Evolutionary conservation across 2,797 vertebrate species (phyloP), one percentile per base, ranked within the genome.

Genomic region (Sparidentex hasta): DNA sequence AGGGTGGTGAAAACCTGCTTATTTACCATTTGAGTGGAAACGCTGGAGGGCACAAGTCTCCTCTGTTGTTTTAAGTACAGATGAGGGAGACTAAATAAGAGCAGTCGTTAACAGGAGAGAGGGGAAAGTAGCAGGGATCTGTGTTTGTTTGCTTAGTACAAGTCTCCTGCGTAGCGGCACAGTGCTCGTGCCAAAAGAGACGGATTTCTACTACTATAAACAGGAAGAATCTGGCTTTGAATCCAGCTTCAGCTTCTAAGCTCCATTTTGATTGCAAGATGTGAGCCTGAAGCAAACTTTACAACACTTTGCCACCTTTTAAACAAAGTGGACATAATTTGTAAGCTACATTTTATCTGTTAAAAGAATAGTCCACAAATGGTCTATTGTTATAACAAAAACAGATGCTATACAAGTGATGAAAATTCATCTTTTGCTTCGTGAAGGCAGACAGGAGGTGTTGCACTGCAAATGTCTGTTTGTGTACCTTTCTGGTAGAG

Each of bases 401-500:
- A 71, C 56, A 70, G 61, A 71, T 33, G n/a, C 8, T 18, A 20
- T 3, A 11, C 65, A 84, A 75, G 63, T 21, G 20, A 54, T 51
- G 33, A 61, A 76, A 76, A 68, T 56, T 7, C 8, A 23, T 14
- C 9, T 58, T 50, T 70, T 50, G 1, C 20, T 51, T 1, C 25
- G 43, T 72, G 62, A 74, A 71, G 41, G 5, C 18, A 27, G 44
- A 65, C 23, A 51, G 33, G 71, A 61, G 27, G 18, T 18, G 66
- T n/a, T 54, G 63, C 12, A 1, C 16, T 80, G 67, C 71, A 77
- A 66, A 80, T 27, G 50, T 77, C 8, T 64, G 74, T 74, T 57
- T 78, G 65, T 81, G 64, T 93, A 99, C 98, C 98, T 99, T 99
- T 90, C 90, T 96, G 70, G 97, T 98, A 83, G 97, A 99, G 64